Evolutionary conservation across 1,140 invertebrate species (phyloP).

Genomic region (Sycophila sp.): DNA sequence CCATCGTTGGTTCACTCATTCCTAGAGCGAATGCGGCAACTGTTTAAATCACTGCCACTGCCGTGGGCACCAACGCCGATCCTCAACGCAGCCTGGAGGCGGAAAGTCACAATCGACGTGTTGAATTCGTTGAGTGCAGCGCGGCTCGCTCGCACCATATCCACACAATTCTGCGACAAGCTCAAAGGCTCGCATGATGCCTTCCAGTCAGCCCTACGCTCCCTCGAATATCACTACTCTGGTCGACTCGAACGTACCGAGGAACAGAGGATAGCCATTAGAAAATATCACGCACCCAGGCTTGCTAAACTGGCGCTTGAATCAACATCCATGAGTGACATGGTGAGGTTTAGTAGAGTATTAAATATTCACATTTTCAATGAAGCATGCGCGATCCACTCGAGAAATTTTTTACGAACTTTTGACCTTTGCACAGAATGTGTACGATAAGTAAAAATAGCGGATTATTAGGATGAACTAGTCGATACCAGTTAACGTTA

Average conservation of each 20-base stretch:
- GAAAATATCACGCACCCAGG: slow-evolving; percentile 83
- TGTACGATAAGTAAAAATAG: too few relatives aligned
- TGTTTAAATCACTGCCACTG: slow-evolving; percentile 71
- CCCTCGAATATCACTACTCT: slow-evolving; percentile 76
- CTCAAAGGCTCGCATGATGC: slow-evolving; percentile 76
- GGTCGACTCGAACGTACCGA: slow-evolving; percentile 84
- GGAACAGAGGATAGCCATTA: slow-evolving; percentile 78
- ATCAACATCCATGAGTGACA: slow-evolving; percentile 85
- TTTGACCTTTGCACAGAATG: too few relatives aligned
- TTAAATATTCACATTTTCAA: too few relatives aligned
- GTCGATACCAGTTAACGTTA: too few relatives aligned
- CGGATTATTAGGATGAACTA: too few relatives aligned
- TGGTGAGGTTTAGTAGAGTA: slow-evolving; percentile 38
- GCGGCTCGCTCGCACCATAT: slow-evolving; percentile 81
- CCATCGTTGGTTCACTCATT: slow-evolving; percentile 80
- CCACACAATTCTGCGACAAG: slow-evolving; percentile 76
- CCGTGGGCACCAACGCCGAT: slow-evolving; percentile 74
- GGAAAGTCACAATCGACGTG: slow-evolving; percentile 77
- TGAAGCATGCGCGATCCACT: too few relatives aligned
- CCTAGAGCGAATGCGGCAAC: slow-evolving; percentile 80
- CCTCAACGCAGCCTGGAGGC: slow-evolving; percentile 79
- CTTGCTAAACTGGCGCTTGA: slow-evolving; percentile 86
- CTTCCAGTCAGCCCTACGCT: slow-evolving; percentile 75
- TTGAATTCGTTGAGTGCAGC: slow-evolving; percentile 78
- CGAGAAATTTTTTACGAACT: too few relatives aligned